phyloP scores from a whole-genome alignment of 2,113 vertebrate species.

The Atrichornis clamosus region DNA sequence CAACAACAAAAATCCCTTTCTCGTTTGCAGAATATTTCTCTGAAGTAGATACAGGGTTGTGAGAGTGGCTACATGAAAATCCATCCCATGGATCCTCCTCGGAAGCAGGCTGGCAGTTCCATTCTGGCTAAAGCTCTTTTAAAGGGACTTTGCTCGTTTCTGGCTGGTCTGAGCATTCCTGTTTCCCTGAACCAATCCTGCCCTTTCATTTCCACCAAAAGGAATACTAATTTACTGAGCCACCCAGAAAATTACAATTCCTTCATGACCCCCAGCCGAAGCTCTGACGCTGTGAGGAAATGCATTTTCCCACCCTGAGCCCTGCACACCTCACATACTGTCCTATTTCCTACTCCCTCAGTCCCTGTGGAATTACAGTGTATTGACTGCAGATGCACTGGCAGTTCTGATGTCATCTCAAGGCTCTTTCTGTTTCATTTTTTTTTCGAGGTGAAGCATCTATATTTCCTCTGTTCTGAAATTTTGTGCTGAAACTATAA shows the following conservation, averaged over 20 bases:
- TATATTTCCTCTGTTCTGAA: background rate
- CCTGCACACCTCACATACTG: background rate
- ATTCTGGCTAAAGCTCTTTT: background rate
- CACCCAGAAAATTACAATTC: background rate
- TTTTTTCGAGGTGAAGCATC: background rate
- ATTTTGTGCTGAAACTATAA: conserved; percentile 20
- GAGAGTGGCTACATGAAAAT: background rate
- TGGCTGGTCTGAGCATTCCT: background rate
- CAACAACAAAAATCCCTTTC: background rate
- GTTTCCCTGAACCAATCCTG: background rate
- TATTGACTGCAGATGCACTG: background rate
- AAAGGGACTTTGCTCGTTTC: background rate
- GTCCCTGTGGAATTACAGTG: background rate
- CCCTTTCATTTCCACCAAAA: background rate
- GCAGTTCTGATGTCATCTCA: background rate
- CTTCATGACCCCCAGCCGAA: background rate
- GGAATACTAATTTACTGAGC: background rate
- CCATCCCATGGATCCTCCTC: background rate
- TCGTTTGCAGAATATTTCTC: background rate
- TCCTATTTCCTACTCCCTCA: background rate
- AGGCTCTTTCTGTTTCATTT: background rate
- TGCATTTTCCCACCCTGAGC: background rate
- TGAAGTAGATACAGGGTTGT: background rate
- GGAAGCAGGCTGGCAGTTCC: background rate
- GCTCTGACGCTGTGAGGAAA: background rate